A percentile compares a stretch with the other conserved stretches of the same genome.
Conservation (phyloP, 92 coral and sea anemone species). For the Siderastrea radians region DNA sequence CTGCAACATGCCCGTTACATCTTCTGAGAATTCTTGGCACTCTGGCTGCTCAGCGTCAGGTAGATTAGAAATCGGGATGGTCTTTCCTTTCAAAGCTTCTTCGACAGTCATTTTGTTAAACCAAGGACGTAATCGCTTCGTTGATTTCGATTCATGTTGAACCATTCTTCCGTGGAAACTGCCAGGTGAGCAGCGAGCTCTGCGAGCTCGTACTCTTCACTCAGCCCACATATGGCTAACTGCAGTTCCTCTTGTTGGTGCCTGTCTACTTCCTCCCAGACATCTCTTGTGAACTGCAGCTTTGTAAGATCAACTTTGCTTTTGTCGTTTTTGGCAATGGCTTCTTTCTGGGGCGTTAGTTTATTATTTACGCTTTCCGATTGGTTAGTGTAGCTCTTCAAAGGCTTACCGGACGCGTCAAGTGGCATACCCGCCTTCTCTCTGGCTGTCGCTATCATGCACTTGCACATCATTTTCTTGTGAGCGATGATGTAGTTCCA, state of each 20-base stretch:
- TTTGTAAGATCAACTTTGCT: constrained; percentile 49
- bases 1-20: background rate
- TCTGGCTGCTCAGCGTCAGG: background rate
- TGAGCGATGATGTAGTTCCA: constrained; percentile 23
- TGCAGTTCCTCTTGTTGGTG: constrained; percentile 41
- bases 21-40: constrained; percentile 51
- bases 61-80: constrained; percentile 10
- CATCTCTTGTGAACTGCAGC: constrained; percentile 55
- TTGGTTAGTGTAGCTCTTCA: constrained; percentile 54
- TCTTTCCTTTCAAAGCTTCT: constrained; percentile 35
- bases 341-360: constrained; percentile 64
- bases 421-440: constrained; percentile 35
- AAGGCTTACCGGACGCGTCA: background rate
- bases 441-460: constrained; percentile 31
- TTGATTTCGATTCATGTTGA: constrained; percentile 34
- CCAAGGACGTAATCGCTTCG: constrained; percentile 23
- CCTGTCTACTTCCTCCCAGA: constrained; percentile 59
- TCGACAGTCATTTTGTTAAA: constrained; percentile 54
- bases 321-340: constrained; percentile 42
- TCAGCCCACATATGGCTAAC: constrained; percentile 58
- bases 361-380: constrained; percentile 66
- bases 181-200: constrained; percentile 29
- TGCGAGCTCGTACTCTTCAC: constrained; percentile 64
- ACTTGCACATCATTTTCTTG: constrained; percentile 2
- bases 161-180: constrained; percentile 62